Evolutionary conservation across 2,113 vertebrate genomes (phyloP), one percentile per base, ranked within the genome.

Genomic region (Oreochromis tanganicae): DNA sequence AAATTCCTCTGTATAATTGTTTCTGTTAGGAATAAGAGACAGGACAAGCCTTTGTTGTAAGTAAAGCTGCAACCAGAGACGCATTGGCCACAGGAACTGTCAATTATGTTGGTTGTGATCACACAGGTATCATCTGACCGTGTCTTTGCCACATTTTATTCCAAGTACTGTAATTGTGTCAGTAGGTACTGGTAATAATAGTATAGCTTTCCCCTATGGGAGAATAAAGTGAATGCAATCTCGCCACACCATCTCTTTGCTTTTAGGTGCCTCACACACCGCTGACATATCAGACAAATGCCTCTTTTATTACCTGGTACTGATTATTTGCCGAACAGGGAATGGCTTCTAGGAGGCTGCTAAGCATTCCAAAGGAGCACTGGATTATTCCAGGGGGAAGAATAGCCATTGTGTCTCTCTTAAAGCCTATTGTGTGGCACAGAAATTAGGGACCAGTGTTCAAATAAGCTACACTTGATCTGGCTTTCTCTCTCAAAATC

Each of bases 51-150:
- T 88, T 85, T 95, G 94, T 92, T 89, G 91, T 85, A 75, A 80
- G 80, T 90, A 85, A 87, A 41, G 3, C 41, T 85, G 97, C 97
- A 98, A 98, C 96, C 7, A n/a, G 96, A 98, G 97, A 95, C 38
- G 85, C 63, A 81, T 34, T 87, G 90, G 94, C 91, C 88, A 46
- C 83, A 86, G 90, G 91, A 95, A 92, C 92, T 90, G 85, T 94
- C 85, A 93, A 94, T 96, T 95, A 94, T 86, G 88, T 90, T 84
- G 93, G 96, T 91, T 94, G 94, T 94, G 97, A 97, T 99, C 97
- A 96, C 97, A 98, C 97, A 98, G 97, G 98, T 99, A 99, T 99
- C 97, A 57, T 94, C 97, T 99, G 97, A 97, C 98, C n/a, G 88
- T 91, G 85, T 95, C 84, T 93, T 73, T 94, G 97, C 94, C 97